A percentile compares a stretch with the other conserved stretches of the same genome.
phyloP scores from a whole-genome alignment of 2,888 invertebrate species.

The Conomelus anceps region DNA sequence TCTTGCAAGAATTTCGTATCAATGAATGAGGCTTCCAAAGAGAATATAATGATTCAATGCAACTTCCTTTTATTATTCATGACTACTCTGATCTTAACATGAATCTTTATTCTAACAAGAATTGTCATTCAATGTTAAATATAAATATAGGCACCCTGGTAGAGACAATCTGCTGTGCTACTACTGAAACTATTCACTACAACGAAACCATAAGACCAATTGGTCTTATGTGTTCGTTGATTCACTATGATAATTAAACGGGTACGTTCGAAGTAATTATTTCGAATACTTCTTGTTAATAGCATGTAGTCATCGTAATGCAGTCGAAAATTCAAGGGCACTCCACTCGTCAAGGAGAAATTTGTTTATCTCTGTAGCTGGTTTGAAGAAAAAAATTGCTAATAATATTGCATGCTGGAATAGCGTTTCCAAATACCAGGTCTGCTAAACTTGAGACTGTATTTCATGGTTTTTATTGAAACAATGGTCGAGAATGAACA shows the following conservation, averaged over 20 bases:
- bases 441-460: background rate
- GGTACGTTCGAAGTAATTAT: background rate
- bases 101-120: background rate
- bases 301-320: background rate
- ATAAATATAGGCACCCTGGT: background rate
- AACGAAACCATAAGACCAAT: too few species aligned
- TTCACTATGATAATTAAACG: background rate
- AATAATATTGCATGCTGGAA: too few species aligned
- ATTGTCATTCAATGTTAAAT: too few species aligned
- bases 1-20: background rate
- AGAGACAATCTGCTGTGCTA: background rate
- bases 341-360: background rate
- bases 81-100: background rate
- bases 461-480: background rate
- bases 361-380: background rate
- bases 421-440: too few species aligned
- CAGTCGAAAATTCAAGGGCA: background rate
- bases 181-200: background rate
- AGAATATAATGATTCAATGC: background rate
- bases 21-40: background rate
- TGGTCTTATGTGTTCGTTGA: too few species aligned
- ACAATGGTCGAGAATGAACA: too few species aligned
- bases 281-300: background rate
- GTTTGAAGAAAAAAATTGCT: background rate
- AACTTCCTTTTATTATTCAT: background rate